Percentiles rank a stretch among this genome's conserved stretches.
These are phyloP conservation scores for Carassius carassius DNA, from an alignment of 2,113 vertebrate genomes.

Conservation along the genomic window DNA sequence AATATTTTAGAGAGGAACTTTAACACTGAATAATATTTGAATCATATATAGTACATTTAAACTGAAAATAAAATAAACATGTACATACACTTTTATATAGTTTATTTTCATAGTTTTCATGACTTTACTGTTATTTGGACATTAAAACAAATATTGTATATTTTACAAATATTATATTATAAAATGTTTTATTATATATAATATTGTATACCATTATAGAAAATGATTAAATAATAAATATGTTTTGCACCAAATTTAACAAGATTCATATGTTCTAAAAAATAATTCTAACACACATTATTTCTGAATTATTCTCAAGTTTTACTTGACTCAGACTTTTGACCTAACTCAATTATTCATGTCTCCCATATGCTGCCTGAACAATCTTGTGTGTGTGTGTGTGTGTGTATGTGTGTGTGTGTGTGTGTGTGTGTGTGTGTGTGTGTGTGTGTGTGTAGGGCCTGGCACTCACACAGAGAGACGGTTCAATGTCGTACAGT, in stretches of 20 bases:
- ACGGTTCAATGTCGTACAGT: conserved; percentile 59
- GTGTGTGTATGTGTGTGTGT: conserved; percentile 22
- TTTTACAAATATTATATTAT: too few species aligned
- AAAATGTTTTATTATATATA: too few species aligned
- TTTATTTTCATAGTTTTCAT: neutral
- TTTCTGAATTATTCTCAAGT: conserved; percentile 21
- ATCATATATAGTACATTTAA: neutral
- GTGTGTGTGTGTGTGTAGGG: conserved; percentile 13
- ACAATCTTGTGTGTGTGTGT: conserved; percentile 25
- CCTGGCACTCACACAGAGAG: conserved; percentile 56
- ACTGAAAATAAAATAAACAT: neutral
- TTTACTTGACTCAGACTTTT: conserved; percentile 63
- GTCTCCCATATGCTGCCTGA: conserved; percentile 73
- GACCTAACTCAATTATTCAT: conserved; percentile 79
- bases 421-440: conserved; percentile 29
- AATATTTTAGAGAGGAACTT: too few species aligned
- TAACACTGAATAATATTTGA: neutral
- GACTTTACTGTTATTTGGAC: neutral
- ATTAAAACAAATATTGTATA: too few species aligned
- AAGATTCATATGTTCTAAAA: neutral
- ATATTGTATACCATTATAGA: too few species aligned
- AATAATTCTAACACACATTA: neutral
- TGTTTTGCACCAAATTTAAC: neutral
- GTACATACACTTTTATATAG: too few species aligned
- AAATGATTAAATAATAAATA: too few species aligned